Percentiles rank a stretch among this genome's conserved stretches.
Evolutionary conservation across 2,113 vertebrate genomes (phyloP).

Genomic region (Romanogobio albipinnatus): DNA sequence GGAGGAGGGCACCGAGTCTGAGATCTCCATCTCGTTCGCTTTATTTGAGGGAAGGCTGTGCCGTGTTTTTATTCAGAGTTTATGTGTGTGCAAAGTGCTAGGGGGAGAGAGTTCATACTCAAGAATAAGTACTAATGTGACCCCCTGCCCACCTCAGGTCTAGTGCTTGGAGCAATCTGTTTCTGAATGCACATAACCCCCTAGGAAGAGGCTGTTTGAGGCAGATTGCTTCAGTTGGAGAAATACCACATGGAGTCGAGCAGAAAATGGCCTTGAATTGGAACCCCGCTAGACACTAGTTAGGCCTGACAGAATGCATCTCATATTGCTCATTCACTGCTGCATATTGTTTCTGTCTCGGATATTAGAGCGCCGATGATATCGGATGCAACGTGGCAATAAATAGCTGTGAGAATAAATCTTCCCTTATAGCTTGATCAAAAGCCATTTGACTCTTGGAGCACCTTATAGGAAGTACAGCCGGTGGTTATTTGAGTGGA

Average conservation of each 20-base stretch:
- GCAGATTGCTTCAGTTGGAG: conserved; percentile 29
- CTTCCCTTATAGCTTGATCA: conserved; percentile 20
- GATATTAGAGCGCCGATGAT: not conserved
- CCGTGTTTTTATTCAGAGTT: conserved; percentile 14
- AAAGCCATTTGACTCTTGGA: not conserved
- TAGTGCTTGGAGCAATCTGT: conserved; percentile 23
- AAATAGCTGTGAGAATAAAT: conserved; percentile 27
- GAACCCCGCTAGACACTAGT: conserved; percentile 23
- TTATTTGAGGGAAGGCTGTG: not conserved
- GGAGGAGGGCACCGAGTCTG: not conserved
- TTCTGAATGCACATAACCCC: not conserved
- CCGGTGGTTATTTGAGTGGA: not conserved
- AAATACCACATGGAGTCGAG: conserved; percentile 38
- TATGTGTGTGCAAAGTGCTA: conserved; percentile 25
- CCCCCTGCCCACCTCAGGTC: conserved; percentile 38
- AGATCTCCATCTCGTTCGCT: conserved; percentile 5
- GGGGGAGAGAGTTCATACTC: conserved; percentile 34
- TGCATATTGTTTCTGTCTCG: conserved; percentile 23
- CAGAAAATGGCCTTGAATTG: conserved; percentile 44
- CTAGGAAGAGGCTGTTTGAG: conserved; percentile 21
- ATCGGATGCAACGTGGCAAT: not conserved
- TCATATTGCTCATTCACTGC: conserved; percentile 22
- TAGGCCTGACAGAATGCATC: conserved; percentile 32
- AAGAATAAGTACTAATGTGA: conserved; percentile 44
- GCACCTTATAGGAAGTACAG: not conserved